phyloP scores from a whole-genome alignment of 2,888 invertebrate genomes.

The Dryomyza anilis region DNA sequence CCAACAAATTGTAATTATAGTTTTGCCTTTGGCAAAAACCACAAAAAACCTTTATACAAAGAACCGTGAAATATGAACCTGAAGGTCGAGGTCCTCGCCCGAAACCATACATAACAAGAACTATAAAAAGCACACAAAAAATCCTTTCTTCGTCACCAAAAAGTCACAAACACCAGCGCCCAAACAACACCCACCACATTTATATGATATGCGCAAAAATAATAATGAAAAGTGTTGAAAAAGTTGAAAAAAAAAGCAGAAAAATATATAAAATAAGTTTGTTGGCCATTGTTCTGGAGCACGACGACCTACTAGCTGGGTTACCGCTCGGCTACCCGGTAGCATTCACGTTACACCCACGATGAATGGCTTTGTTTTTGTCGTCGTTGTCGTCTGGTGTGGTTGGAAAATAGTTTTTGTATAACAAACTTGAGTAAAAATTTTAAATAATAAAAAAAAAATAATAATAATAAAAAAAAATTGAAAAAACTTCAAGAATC shows the following conservation, averaged over 20 bases:
- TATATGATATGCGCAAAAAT: not conserved
- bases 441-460: not conserved
- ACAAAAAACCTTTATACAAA: not conserved
- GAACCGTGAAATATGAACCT: not conserved
- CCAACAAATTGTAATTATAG: no score
- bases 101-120: not conserved
- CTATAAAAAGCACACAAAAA: not conserved
- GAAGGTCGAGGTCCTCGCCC: constrained; percentile 2
- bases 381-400: not conserved
- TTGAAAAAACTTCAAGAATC: not conserved
- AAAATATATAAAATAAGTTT: not conserved
- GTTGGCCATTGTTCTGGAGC: not conserved
- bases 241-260: not conserved
- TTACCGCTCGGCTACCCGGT: no score
- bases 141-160: not conserved
- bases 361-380: constrained; percentile 11
- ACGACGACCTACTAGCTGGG: not conserved
- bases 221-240: not conserved
- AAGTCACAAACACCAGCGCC: no score
- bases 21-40: not conserved
- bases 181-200: not conserved
- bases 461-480: not conserved
- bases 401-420: no score
- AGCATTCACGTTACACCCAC: no score
- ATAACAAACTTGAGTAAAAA: no score